Percentiles rank a stretch among this genome's conserved stretches.
Evolutionary conservation across 64 coral and sea anemone species (phyloP).

Genomic region (Actinia tenebrosa): DNA sequence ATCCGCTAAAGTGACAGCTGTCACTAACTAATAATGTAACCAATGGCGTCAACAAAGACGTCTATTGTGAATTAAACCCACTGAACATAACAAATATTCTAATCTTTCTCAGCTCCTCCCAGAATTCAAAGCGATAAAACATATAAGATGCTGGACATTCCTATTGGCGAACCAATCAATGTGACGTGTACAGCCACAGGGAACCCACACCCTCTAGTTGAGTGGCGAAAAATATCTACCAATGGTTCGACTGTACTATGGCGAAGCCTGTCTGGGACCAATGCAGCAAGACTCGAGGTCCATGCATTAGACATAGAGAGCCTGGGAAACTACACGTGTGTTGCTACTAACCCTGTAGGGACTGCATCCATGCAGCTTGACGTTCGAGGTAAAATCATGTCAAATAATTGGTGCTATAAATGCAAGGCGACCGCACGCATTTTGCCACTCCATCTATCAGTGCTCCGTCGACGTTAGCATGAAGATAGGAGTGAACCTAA

Average conservation of each 20-base stretch:
- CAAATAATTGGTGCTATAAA: too few species aligned
- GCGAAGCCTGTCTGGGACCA: not conserved
- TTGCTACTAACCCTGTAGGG: slow-evolving; percentile 42
- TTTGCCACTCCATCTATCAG: too few species aligned
- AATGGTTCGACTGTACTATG: slow-evolving; percentile 7
- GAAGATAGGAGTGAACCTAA: too few species aligned
- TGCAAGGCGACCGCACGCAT: too few species aligned
- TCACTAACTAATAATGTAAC: too few species aligned
- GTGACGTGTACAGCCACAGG: slow-evolving; percentile 54
- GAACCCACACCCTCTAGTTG: slow-evolving; percentile 55
- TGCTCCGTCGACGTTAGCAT: too few species aligned
- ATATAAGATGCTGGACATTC: slow-evolving; percentile 9
- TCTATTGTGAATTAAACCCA: too few species aligned
- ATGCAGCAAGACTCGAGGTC: not conserved
- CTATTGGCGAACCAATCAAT: slow-evolving; percentile 24
- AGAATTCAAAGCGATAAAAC: slow-evolving; percentile 14
- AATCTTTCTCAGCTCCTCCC: slow-evolving; percentile 33
- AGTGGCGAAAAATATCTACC: slow-evolving; percentile 44
- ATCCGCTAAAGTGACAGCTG: too few species aligned
- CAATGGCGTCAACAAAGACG: too few species aligned
- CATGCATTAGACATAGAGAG: slow-evolving; percentile 32
- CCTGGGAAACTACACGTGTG: slow-evolving; percentile 60
- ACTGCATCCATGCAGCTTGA: not conserved
- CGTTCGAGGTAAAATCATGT: not conserved
- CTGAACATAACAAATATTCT: too few species aligned